Conservation (phyloP, 2,888 invertebrate genomes). For the Polyommatus icarus region DNA sequence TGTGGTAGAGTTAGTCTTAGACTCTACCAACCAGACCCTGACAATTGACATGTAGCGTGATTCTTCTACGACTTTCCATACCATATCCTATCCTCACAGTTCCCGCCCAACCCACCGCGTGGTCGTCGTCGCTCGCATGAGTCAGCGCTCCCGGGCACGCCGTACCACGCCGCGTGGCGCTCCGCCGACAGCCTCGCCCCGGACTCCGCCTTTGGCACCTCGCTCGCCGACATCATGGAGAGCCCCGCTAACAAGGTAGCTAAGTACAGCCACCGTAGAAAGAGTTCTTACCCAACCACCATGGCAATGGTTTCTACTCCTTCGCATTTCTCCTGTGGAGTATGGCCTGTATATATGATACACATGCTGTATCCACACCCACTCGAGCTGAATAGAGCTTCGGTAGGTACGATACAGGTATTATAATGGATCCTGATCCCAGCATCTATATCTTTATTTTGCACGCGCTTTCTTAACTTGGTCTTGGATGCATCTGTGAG, state of each 20-base stretch:
- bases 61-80: not conserved
- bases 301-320: too few species aligned
- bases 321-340: not conserved
- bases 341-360: too few species aligned
- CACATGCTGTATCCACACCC: too few species aligned
- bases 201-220: constrained; percentile 69
- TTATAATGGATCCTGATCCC: too few species aligned
- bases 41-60: not conserved
- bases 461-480: too few species aligned
- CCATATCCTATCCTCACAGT: not conserved
- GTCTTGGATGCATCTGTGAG: too few species aligned
- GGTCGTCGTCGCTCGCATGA: constrained; percentile 62
- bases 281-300: too few species aligned
- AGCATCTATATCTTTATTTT: too few species aligned
- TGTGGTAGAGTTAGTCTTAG: too few species aligned
- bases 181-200: constrained; percentile 63
- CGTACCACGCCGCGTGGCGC: constrained; percentile 60
- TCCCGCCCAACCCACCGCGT: constrained; percentile 38
- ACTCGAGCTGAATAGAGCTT: too few species aligned
- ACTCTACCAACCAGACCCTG: too few species aligned
- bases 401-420: too few species aligned
- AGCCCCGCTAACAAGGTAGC: constrained; percentile 69
- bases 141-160: constrained; percentile 64
- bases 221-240: constrained; percentile 74
- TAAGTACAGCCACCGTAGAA: not conserved